Conservation (phyloP, 1,140 invertebrate genomes). For the Neodiprion virginianus region DNA sequence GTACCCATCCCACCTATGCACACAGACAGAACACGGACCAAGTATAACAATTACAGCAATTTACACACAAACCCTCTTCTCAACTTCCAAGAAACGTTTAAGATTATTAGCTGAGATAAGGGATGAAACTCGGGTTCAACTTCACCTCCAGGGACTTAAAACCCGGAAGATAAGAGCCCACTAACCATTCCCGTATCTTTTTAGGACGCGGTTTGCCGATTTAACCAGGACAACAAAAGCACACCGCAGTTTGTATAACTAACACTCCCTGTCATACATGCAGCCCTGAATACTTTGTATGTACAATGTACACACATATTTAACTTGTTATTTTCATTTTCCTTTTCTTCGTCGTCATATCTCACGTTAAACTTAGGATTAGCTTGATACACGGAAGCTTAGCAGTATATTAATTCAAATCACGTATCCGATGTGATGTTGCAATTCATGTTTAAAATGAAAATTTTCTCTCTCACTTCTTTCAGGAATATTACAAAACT, state of each 20-base stretch:
- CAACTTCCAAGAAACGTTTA: not conserved
- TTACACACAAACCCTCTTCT: not conserved
- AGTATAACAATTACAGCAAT: no score
- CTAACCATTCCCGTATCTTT: not conserved
- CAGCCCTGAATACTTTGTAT: not conserved
- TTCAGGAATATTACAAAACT: no score
- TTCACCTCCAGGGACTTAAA: not conserved
- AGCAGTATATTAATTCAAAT: no score
- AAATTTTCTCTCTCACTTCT: no score
- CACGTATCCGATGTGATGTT: no score
- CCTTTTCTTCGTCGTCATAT: no score
- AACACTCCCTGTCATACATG: not conserved
- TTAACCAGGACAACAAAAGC: not conserved
- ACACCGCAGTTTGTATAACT: not conserved
- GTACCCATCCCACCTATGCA: no score
- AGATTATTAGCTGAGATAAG: conserved; percentile 1
- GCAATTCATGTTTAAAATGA: no score
- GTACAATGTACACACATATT: not conserved
- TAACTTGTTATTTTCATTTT: no score
- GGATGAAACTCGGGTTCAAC: not conserved
- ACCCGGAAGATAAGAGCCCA: not conserved
- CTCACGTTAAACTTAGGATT: no score
- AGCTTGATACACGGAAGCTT: no score
- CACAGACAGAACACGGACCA: no score
- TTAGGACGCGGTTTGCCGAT: not conserved